A percentile compares a stretch with the other conserved stretches of the same genome.
These are phyloP conservation scores for Lethenteron reissneri DNA, from an alignment of 2,113 vertebrate genomes.

Conservation along the genomic window DNA sequence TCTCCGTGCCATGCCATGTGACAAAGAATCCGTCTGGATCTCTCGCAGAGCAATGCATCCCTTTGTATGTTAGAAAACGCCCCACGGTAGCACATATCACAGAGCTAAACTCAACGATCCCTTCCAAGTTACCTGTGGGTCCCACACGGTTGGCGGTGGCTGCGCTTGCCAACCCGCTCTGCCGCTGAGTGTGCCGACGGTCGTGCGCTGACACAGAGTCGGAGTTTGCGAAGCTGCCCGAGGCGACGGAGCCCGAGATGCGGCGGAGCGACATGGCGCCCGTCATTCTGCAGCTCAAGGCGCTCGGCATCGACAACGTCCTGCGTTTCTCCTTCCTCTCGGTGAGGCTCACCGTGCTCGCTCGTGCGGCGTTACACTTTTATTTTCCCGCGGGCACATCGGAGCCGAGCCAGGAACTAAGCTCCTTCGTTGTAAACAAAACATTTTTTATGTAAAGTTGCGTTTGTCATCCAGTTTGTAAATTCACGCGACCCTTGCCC, in stretches of 20 bases:
- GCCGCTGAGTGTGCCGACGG: no score
- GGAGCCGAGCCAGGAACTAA: slow-evolving; percentile 3
- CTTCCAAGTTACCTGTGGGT: no score
- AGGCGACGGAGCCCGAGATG: slow-evolving; percentile 74
- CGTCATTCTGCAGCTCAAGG: slow-evolving; percentile 91
- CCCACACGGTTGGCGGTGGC: no score
- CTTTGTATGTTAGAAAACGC: no score
- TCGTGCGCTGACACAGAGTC: slow-evolving; percentile 36
- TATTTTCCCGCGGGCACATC: slow-evolving; percentile 3
- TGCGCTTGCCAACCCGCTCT: no score
- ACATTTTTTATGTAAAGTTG: background rate
- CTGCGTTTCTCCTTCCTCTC: slow-evolving; percentile 92
- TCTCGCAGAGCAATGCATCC: no score
- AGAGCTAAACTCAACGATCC: no score
- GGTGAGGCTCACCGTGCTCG: slow-evolving; percentile 28
- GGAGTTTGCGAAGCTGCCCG: slow-evolving; percentile 70
- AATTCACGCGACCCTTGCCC: background rate
- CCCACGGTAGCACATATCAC: no score
- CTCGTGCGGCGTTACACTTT: no score
- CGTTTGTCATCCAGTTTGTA: slow-evolving; percentile 1
- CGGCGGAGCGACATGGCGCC: slow-evolving; percentile 83
- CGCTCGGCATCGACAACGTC: slow-evolving; percentile 82
- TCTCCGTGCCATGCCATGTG: no score
- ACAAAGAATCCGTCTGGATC: no score
- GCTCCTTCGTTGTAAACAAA: background rate